A percentile compares a stretch with the other conserved stretches of the same genome.
These are phyloP conservation scores for Cuculus canorus DNA, from an alignment of 2,797 vertebrate species.

Conservation along the genomic window DNA sequence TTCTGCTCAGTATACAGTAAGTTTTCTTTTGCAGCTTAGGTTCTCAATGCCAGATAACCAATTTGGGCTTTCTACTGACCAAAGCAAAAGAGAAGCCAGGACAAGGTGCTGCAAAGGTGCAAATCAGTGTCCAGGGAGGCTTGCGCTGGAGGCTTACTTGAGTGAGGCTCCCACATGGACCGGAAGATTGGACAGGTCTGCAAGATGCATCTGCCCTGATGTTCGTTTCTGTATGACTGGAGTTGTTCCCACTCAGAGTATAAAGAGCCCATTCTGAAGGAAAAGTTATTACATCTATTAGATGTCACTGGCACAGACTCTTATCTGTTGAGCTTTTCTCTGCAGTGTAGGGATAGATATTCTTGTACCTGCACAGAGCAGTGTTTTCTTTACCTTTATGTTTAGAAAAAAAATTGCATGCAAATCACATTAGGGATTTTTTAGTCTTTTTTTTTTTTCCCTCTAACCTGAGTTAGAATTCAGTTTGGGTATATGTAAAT, in stretches of 20 bases:
- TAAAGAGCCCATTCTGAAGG: background rate
- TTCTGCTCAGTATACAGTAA: background rate
- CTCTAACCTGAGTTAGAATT: conserved; percentile 20
- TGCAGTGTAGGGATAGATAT: background rate
- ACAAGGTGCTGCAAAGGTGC: background rate
- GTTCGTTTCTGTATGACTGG: background rate
- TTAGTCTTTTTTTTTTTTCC: background rate
- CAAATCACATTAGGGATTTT: background rate
- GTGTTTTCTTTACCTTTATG: background rate
- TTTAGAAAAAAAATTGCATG: background rate
- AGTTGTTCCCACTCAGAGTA: background rate
- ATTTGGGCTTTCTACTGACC: background rate
- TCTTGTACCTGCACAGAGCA: background rate
- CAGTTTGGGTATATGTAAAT: conserved; percentile 30
- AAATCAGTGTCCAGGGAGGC: background rate
- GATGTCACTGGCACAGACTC: background rate
- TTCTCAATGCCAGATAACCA: background rate
- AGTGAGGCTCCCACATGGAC: background rate
- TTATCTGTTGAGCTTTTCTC: background rate
- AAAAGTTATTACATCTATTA: background rate
- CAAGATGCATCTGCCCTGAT: background rate
- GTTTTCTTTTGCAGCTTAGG: background rate
- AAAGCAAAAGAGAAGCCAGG: background rate
- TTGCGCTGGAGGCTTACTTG: background rate
- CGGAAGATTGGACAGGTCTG: background rate